Evolutionary conservation across 1,140 invertebrate species (phyloP).

Genomic region (Harpegnathos saltator): DNA sequence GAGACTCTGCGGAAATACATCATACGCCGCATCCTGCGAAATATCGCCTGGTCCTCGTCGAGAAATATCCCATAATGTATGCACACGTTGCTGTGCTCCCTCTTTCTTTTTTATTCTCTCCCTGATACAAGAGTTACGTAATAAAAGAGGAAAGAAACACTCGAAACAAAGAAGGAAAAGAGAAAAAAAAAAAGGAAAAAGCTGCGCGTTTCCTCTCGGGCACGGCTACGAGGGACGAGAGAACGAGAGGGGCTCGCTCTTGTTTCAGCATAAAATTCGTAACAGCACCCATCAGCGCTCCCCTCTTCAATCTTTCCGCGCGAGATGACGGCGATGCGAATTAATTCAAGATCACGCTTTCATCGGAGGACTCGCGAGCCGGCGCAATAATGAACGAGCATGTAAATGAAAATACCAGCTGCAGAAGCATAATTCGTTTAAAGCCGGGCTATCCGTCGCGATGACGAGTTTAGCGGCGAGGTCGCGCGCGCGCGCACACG

Average conservation of each 20-base stretch:
- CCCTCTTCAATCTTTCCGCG: neutral
- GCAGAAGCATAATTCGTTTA: conserved; percentile 27
- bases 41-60: neutral
- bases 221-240: too few species aligned
- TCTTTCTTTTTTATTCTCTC: neutral
- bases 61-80: conserved; percentile 11
- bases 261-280: neutral
- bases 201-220: too few species aligned
- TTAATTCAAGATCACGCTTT: conserved; percentile 9
- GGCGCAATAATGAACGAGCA: neutral
- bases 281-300: too few species aligned
- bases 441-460: neutral
- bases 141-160: too few species aligned
- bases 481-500: neutral
- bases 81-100: neutral
- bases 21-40: conserved; percentile 2
- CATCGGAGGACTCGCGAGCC: neutral
- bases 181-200: neutral
- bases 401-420: conserved; percentile 23
- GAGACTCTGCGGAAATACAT: conserved; percentile 8
- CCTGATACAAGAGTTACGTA: too few species aligned
- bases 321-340: neutral
- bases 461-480: conserved; percentile 25
- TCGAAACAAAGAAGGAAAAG: too few species aligned
- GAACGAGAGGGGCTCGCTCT: too few species aligned